These are phyloP conservation scores for Tetrapedia diversipes DNA, from an alignment of 2,888 invertebrate species.

Conservation along the genomic window DNA sequence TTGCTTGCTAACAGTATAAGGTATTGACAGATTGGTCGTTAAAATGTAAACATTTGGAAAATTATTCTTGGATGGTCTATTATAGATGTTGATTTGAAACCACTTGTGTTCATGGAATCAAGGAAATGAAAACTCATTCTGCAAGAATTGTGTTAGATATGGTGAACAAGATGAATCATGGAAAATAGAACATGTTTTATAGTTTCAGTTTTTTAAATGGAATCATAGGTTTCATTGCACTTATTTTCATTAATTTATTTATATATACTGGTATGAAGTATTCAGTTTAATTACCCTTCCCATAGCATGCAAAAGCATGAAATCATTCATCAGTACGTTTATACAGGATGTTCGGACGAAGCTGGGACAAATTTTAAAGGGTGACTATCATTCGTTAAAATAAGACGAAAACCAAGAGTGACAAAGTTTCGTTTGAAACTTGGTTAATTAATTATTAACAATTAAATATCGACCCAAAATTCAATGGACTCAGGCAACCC, in stretches of 20 bases:
- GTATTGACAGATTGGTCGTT: not conserved
- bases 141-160: too few species aligned
- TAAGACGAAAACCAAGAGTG: too few species aligned
- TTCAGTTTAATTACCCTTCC: not conserved
- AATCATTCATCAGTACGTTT: not conserved
- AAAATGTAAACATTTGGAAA: not conserved
- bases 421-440: too few species aligned
- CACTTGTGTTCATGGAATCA: not conserved
- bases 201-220: too few species aligned
- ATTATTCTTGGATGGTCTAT: not conserved
- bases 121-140: not conserved
- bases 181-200: too few species aligned
- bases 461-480: too few species aligned
- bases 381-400: too few species aligned
- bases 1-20: not conserved
- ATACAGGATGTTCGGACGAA: too few species aligned
- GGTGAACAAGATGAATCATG: too few species aligned
- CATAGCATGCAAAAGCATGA: not conserved
- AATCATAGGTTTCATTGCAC: not conserved
- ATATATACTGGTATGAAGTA: not conserved
- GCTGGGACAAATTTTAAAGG: too few species aligned
- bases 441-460: too few species aligned
- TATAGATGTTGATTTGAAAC: not conserved
- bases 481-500: too few species aligned
- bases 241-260: not conserved